Conservation (phyloP, 2,113 vertebrate genomes). For the Zapus hudsonius region DNA sequence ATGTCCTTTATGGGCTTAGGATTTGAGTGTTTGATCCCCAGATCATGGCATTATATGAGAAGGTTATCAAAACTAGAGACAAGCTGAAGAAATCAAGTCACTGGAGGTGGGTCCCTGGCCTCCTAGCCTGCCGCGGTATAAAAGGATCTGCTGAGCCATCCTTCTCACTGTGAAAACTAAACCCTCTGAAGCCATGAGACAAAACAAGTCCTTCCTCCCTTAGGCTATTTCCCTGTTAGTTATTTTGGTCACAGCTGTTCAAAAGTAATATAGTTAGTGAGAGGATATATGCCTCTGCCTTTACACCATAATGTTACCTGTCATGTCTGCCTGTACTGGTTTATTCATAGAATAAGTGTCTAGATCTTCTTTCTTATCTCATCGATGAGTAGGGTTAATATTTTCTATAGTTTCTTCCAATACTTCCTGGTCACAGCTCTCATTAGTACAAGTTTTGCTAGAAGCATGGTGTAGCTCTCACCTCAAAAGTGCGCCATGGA, state of each 20-base stretch:
- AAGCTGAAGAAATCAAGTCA: neutral
- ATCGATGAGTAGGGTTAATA: neutral
- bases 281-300: neutral
- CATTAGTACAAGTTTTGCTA: neutral
- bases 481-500: neutral
- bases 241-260: neutral
- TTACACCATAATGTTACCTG: neutral
- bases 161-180: neutral
- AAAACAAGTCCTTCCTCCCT: neutral
- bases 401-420: neutral
- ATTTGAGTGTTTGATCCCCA: neutral
- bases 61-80: neutral
- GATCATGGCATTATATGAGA: neutral
- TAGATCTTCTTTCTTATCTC: neutral
- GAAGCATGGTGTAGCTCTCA: neutral
- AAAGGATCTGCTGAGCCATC: neutral
- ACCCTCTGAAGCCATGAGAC: neutral
- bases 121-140: neutral
- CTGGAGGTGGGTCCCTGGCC: neutral
- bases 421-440: neutral
- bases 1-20: neutral
- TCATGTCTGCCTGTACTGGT: neutral
- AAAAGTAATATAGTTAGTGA: neutral
- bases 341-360: neutral
- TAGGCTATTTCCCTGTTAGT: neutral